Evolutionary conservation across 2,113 vertebrate genomes (phyloP), one percentile per base, ranked within the genome.

Genomic region (Corythaixoides concolor): DNA sequence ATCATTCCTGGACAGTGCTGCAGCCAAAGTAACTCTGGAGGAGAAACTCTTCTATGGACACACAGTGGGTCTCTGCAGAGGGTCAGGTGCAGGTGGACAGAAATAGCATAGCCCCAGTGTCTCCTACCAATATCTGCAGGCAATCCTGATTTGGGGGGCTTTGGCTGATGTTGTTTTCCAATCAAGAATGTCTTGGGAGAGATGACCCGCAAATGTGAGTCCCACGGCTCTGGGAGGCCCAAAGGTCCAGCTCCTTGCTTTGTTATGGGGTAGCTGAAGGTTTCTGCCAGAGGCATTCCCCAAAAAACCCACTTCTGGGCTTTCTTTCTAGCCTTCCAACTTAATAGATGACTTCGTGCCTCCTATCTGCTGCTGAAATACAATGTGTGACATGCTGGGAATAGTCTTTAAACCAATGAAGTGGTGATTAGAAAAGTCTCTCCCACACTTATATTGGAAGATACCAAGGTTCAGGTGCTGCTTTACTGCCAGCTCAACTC

Each of bases 71-170:
- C 14, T 53, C 59, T 74, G 70, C 32, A 43, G 35, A 81, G 5
- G 24, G 26, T 47, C 59, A 47, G 35, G 8, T 60, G 43, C 22
- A 39, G 13, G 22, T 16, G 12, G 19, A 18, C 12, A 47, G 43
- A 47, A 85, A 6, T 2, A 26, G 12, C 33, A 63, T 37, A 20
- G 37, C 63, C n/a, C 16, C 17, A 33, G 21, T 8, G 21, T 50
- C 17, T 55, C 15, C n/a, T 56, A 22, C 6, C 47, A 70, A 2
- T 47, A 56, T 24, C 49, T 77, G 32, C 30, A 37, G 16, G 15
- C n/a, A 35, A 0, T 41, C 23, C 30, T 32, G 18, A 5, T 24
- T n/a, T 73, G 15, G 7, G 4, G 20, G 5, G 1, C 1, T 1
- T 16, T 56, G 16, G 1, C 35, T 50, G 27, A 11, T 28, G 1